Base-by-base conservation (phyloP, 1,140 invertebrate species). In the Protaetia brevitarsis region DNA sequence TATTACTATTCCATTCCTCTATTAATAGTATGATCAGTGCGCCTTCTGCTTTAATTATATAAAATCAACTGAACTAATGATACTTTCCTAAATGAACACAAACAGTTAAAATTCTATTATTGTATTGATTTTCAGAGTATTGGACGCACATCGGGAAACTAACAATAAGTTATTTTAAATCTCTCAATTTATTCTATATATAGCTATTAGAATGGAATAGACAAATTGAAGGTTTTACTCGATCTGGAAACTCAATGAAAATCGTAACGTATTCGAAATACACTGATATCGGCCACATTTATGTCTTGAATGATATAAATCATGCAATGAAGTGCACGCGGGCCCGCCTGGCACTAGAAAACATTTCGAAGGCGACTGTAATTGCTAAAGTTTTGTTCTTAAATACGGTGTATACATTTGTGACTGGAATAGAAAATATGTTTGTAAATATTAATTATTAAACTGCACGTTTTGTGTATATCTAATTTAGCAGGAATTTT, bases 311-410 rank as follows among this genome's bases (percentile, higher is more conserved):
- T 65, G 56, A 56, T 23, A 65, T 56, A 65, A 65, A 65, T 65
- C 64, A 65, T 65, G 64, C 64, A 31, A 65, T 51, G 56, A 31
- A 56, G 29, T 65, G 56, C 64, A 65, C 64, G 64, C 64, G 59
- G 64, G 30, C 30, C n/a, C 29, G 64, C 56, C 64, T 57, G 64
- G 64, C 51, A 65, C 64, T 65, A 34, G 26, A 37, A 27, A 64
- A n/a, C n/a, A n/a, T n/a, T n/a, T n/a, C n/a, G n/a, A n/a, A n/a
- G n/a, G n/a, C n/a, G n/a, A n/a, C n/a, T n/a, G n/a, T n/a, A n/a
- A n/a, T n/a, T n/a, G n/a, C n/a, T n/a, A n/a, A n/a, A n/a, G n/a
- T n/a, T n/a, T n/a, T n/a, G n/a, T n/a, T n/a, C n/a, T n/a, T n/a
- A n/a, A n/a, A n/a, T n/a, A n/a, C n/a, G n/a, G n/a, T n/a, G n/a